Percentiles rank a stretch among this genome's conserved stretches.
phyloP scores from a whole-genome alignment of 2,797 vertebrate genomes.

The Dermochelys coriacea region DNA sequence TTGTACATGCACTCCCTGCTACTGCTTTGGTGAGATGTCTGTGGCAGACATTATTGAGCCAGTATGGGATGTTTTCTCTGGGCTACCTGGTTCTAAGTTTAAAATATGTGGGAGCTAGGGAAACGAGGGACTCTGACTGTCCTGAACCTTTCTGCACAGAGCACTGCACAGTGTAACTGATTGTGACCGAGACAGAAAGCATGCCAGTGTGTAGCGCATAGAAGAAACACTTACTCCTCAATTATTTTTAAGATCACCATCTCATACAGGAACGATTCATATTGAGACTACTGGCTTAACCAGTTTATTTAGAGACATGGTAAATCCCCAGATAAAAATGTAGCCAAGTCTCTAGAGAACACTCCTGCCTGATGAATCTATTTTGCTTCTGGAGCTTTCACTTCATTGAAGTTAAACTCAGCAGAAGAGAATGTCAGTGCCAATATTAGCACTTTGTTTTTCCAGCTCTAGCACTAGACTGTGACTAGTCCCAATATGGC shows the following conservation, averaged over 20 bases:
- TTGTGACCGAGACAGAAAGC: not conserved
- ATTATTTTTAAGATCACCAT: not conserved
- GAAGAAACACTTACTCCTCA: not conserved
- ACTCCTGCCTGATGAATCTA: not conserved
- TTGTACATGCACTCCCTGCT: not conserved
- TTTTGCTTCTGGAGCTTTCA: constrained; percentile 22
- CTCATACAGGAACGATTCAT: constrained; percentile 12
- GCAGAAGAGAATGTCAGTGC: not conserved
- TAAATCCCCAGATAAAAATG: constrained; percentile 43
- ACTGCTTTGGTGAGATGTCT: not conserved
- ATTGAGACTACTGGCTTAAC: not conserved
- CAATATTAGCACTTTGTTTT: not conserved
- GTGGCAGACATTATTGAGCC: not conserved
- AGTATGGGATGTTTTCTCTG: not conserved
- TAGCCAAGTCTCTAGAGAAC: not conserved
- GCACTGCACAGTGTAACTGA: not conserved
- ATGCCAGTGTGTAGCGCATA: not conserved
- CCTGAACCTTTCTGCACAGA: not conserved
- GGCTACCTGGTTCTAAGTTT: not conserved
- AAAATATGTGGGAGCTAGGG: not conserved
- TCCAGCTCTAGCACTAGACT: not conserved
- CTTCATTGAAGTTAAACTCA: constrained; percentile 40
- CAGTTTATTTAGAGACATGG: not conserved
- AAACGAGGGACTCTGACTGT: not conserved
- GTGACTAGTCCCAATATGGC: not conserved